These are phyloP conservation scores for Nipponacmea schrenckii DNA, from an alignment of 2,888 invertebrate genomes.

Conservation along the genomic window DNA sequence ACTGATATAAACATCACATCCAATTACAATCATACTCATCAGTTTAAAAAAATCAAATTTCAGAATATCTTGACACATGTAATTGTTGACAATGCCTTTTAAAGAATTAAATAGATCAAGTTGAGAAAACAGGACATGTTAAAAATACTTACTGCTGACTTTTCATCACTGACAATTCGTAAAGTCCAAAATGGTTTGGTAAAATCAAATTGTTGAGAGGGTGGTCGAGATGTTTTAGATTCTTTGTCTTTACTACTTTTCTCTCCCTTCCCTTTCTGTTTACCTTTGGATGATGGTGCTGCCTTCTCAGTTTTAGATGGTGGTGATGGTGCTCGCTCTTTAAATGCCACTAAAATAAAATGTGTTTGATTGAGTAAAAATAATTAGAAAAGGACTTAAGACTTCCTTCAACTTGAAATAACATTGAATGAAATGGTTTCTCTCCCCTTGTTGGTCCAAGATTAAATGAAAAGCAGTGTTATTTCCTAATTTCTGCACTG, in stretches of 20 bases:
- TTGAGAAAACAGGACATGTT: no score
- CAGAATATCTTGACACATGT: no score
- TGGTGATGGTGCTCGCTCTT: constrained; percentile 54
- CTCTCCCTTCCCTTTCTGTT: constrained; percentile 54
- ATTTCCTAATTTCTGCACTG: no score
- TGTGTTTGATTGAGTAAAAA: constrained; percentile 7
- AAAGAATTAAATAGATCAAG: no score
- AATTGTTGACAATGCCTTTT: no score
- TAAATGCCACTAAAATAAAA: constrained; percentile 49
- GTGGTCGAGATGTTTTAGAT: constrained; percentile 54
- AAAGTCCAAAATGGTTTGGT: constrained; percentile 66
- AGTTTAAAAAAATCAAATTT: no score
- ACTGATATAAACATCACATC: neutral
- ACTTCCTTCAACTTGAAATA: neutral
- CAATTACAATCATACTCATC: no score
- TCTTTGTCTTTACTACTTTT: constrained; percentile 53
- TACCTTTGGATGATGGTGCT: constrained; percentile 42
- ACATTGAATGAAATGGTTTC: neutral
- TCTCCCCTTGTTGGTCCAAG: no score
- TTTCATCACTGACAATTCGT: constrained; percentile 64
- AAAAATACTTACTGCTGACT: constrained; percentile 50
- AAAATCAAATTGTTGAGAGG: constrained; percentile 65
- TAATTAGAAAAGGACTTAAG: neutral
- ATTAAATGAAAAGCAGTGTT: no score
- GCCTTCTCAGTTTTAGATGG: constrained; percentile 55